Conservation (phyloP, 2,888 invertebrate species). For the Hololepta plana region DNA sequence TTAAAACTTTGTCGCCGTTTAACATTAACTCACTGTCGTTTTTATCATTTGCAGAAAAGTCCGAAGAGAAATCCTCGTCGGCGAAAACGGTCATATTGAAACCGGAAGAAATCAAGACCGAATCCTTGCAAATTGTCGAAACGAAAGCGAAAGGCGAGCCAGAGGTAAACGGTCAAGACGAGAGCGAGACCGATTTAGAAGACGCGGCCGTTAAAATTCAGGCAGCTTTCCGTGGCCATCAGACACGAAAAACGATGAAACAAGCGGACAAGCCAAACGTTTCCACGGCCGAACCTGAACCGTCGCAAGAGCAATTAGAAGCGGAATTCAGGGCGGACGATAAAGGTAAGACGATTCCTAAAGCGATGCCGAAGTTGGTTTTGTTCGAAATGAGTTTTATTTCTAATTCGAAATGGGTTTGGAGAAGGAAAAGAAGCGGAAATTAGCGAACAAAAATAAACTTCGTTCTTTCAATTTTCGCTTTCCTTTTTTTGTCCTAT, state of each 20-base stretch:
- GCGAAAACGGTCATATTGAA: conserved; percentile 22
- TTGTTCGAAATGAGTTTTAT: neutral
- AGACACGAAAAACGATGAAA: conserved; percentile 60
- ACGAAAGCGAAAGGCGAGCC: conserved; percentile 3
- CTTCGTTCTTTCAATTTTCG: too few species aligned
- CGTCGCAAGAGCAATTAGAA: conserved; percentile 51
- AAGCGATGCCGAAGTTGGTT: too few species aligned
- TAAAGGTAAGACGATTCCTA: conserved; percentile 55
- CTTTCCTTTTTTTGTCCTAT: too few species aligned
- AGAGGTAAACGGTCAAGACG: conserved; percentile 17
- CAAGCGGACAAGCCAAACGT: conserved; percentile 28
- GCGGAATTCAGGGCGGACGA: conserved; percentile 67
- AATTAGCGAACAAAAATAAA: too few species aligned
- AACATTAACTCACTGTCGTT: conserved; percentile 4
- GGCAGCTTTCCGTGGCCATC: conserved; percentile 71
- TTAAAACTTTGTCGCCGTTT: too few species aligned
- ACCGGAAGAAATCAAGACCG: conserved; percentile 16
- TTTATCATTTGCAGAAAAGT: conserved; percentile 12
- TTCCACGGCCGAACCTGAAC: conserved; percentile 24
- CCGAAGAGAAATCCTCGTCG: conserved; percentile 18
- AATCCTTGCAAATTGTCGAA: conserved; percentile 1
- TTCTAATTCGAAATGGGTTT: too few species aligned
- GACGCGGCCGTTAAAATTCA: conserved; percentile 77
- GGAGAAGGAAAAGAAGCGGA: too few species aligned
- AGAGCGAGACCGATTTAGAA: conserved; percentile 27